These are phyloP conservation scores for Aromia moschata DNA, from an alignment of 2,888 invertebrate species.

Conservation along the genomic window DNA sequence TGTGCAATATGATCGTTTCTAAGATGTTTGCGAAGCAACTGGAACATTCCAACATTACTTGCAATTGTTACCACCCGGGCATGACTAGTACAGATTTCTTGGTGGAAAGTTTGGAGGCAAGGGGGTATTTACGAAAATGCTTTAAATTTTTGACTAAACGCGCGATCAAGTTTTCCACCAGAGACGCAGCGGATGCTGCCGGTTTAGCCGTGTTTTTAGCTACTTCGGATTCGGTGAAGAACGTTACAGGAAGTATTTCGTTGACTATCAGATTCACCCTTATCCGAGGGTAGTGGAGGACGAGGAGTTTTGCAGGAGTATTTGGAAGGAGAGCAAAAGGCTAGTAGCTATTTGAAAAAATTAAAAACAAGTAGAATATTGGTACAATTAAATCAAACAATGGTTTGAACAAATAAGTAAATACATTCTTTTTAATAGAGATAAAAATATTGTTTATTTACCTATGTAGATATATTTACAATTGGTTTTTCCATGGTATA, in stretches of 20 bases:
- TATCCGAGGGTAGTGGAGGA: constrained; percentile 39
- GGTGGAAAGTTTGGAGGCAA: constrained; percentile 11
- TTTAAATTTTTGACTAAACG: constrained; percentile 16
- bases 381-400: too few relatives aligned
- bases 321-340: constrained; percentile 41
- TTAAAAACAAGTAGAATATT: too few relatives aligned
- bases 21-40: constrained; percentile 40
- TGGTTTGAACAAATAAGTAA: too few relatives aligned
- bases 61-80: constrained; percentile 45
- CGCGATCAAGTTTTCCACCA: constrained; percentile 32
- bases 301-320: constrained; percentile 32
- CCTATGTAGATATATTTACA: too few relatives aligned
- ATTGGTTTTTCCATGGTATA: too few relatives aligned
- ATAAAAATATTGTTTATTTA: too few relatives aligned
- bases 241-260: constrained; percentile 45
- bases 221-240: constrained; percentile 34
- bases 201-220: constrained; percentile 40
- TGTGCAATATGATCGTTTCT: constrained; percentile 46
- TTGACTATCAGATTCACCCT: constrained; percentile 37
- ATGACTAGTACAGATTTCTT: constrained; percentile 46
- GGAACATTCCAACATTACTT: constrained; percentile 32
- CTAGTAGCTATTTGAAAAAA: constrained; percentile 32
- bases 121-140: constrained; percentile 19
- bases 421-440: too few relatives aligned
- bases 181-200: constrained; percentile 36